phyloP scores from a whole-genome alignment of 1,140 invertebrate genomes.

The Eumaeus atala region DNA sequence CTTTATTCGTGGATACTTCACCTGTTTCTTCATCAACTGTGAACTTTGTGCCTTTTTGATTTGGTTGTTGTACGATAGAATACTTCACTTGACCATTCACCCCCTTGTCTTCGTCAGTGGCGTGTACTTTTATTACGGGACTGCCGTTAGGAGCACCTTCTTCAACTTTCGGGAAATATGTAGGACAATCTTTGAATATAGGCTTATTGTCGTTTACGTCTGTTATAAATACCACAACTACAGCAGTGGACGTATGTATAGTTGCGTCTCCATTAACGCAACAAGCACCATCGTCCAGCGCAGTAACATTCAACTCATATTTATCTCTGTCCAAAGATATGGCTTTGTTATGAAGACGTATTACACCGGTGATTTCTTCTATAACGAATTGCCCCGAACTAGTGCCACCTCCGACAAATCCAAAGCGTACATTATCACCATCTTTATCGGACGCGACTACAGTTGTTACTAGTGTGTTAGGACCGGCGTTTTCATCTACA shows the following conservation, averaged over 20 bases:
- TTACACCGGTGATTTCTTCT: constrained; percentile 95
- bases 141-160: constrained; percentile 94
- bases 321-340: constrained; percentile 91
- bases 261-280: constrained; percentile 89
- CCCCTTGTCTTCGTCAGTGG: constrained; percentile 95
- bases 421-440: constrained; percentile 94
- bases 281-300: constrained; percentile 94
- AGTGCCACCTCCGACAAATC: constrained; percentile 92
- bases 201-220: constrained; percentile 98
- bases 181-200: constrained; percentile 93
- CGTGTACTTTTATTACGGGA: constrained; percentile 94
- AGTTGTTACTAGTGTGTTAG: constrained; percentile 94
- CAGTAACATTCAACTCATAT: constrained; percentile 95
- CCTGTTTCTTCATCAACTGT: constrained; percentile 95
- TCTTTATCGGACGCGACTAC: constrained; percentile 97
- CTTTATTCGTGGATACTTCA: constrained; percentile 95
- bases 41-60: constrained; percentile 96
- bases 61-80: constrained; percentile 96
- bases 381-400: constrained; percentile 95
- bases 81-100: constrained; percentile 95
- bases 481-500: constrained; percentile 95
- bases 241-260: constrained; percentile 94
- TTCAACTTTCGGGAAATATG: constrained; percentile 93
- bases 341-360: constrained; percentile 88
- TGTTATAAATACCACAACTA: constrained; percentile 96